phyloP scores from a whole-genome alignment of 2,113 vertebrate genomes.

The Myrmecophaga tridactyla region DNA sequence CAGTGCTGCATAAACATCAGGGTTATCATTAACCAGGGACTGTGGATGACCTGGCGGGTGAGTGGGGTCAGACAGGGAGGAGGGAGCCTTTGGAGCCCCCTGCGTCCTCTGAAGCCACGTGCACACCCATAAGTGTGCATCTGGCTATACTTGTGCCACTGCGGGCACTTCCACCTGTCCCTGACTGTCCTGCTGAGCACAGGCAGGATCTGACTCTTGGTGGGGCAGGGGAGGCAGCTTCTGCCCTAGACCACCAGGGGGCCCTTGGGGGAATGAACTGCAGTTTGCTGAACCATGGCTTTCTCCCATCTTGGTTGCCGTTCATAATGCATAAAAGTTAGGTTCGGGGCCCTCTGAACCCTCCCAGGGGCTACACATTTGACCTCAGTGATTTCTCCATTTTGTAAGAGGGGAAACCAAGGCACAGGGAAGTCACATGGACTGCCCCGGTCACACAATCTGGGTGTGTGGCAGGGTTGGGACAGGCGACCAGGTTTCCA shows the following conservation, averaged over 20 bases:
- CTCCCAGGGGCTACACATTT: fast-evolving
- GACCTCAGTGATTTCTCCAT: background rate
- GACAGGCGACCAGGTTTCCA: background rate
- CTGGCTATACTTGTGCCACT: background rate
- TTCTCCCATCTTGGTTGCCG: background rate
- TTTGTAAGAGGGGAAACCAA: background rate
- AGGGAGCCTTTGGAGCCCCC: background rate
- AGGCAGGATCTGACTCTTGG: background rate
- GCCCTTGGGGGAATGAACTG: background rate
- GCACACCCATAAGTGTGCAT: background rate
- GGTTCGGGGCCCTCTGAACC: background rate
- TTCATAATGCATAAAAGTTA: background rate
- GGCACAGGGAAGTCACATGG: background rate
- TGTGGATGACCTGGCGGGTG: background rate
- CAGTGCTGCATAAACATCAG: background rate
- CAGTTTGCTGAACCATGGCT: background rate
- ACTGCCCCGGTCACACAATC: background rate
- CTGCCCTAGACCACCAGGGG: background rate
- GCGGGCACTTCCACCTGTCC: background rate
- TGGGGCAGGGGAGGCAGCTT: background rate
- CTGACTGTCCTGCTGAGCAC: background rate
- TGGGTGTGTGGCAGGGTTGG: background rate
- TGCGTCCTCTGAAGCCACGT: background rate
- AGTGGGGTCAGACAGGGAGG: background rate
- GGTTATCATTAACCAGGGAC: slow-evolving; percentile 60